A percentile compares a stretch with the other conserved stretches of the same genome.
Evolutionary conservation across 2,113 vertebrate species (phyloP).

Genomic region (Tenebrosternarchus preto): DNA sequence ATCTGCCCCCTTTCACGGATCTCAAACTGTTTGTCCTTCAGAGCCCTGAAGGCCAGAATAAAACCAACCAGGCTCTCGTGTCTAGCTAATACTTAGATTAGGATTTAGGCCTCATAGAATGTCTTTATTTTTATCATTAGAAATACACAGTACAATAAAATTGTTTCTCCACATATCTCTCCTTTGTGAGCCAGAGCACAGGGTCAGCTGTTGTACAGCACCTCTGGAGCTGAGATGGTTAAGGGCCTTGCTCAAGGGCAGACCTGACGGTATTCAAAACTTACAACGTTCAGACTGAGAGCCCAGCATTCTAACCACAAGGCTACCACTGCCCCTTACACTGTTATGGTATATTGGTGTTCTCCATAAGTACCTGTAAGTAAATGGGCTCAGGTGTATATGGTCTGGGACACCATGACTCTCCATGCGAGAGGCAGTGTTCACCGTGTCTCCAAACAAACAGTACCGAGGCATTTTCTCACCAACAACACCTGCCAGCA

Average conservation of each 20-base stretch:
- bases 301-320: no score
- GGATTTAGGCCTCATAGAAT: no score
- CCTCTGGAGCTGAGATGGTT: background rate
- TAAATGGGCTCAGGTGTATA: conserved; percentile 71
- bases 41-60: conserved; percentile 67
- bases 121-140: no score
- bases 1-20: conserved; percentile 73
- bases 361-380: conserved; percentile 72
- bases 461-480: conserved; percentile 78
- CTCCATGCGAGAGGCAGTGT: conserved; percentile 78
- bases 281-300: no score
- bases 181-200: background rate
- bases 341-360: no score
- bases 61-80: no score
- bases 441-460: conserved; percentile 79
- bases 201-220: background rate
- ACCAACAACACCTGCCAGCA: conserved; percentile 75
- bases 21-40: conserved; percentile 75
- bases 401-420: conserved; percentile 74
- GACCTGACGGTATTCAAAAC: no score
- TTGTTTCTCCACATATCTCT: no score
- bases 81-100: no score
- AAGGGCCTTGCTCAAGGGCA: no score
- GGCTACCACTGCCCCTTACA: no score
- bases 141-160: no score